phyloP scores from a whole-genome alignment of 2,797 vertebrate species.

The Artibeus jamaicensis region DNA sequence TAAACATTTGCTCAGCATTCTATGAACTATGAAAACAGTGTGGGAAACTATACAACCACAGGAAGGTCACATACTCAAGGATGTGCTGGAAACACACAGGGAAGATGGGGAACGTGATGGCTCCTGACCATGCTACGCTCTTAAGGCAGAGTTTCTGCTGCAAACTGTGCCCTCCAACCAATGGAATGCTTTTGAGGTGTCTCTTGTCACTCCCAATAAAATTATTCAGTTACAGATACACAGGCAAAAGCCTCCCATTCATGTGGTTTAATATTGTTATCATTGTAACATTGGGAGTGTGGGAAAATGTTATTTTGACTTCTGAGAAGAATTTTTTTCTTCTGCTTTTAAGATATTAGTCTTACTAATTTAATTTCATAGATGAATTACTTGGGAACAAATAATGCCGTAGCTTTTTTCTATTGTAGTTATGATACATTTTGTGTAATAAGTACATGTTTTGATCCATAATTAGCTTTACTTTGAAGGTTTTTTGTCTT shows the following conservation, averaged over 20 bases:
- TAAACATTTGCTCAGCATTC: slow-evolving; percentile 83
- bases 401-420: not conserved
- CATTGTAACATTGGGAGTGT: slow-evolving; percentile 40
- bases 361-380: not conserved
- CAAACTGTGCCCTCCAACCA: slow-evolving; percentile 42
- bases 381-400: not conserved
- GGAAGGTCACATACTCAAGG: slow-evolving; percentile 81
- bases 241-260: slow-evolving; percentile 17
- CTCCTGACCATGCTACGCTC: slow-evolving; percentile 51
- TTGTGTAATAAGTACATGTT: not conserved
- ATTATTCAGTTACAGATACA: slow-evolving; percentile 10
- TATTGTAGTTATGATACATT: not conserved
- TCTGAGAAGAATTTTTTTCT: not conserved
- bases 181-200: slow-evolving; percentile 68
- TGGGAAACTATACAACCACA: slow-evolving; percentile 77
- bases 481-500: not conserved
- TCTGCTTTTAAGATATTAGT: not conserved
- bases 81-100: slow-evolving; percentile 75
- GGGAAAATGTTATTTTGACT: not conserved
- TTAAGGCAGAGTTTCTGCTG: slow-evolving; percentile 38
- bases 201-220: slow-evolving; percentile 54
- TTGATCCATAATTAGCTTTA: not conserved
- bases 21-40: slow-evolving; percentile 84
- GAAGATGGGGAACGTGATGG: slow-evolving; percentile 49
- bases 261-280: slow-evolving; percentile 11